These are phyloP conservation scores for Dromaius novaehollandiae DNA, from an alignment of 2,113 vertebrate species.

Conservation along the genomic window DNA sequence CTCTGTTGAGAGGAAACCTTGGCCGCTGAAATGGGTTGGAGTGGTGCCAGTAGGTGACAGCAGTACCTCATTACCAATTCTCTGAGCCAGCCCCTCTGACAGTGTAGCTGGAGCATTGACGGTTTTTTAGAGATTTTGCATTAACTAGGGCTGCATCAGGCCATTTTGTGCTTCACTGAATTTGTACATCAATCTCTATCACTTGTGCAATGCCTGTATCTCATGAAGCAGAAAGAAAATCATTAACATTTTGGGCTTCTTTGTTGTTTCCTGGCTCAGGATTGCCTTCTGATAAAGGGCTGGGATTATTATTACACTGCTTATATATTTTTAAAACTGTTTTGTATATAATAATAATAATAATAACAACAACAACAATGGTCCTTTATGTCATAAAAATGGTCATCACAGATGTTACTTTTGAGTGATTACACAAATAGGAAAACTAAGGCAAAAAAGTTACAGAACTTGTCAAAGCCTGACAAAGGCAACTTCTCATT, in stretches of 20 bases:
- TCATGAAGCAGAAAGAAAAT: neutral
- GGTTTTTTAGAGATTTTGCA: slow-evolving; percentile 45
- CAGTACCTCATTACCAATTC: neutral
- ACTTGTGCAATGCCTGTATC: neutral
- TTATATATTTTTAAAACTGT: neutral
- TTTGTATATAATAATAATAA: neutral
- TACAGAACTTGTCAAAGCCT: neutral
- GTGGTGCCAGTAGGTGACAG: neutral
- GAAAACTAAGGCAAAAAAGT: neutral
- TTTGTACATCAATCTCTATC: slow-evolving; percentile 45
- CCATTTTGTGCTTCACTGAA: slow-evolving; percentile 49
- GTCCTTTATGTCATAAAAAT: neutral
- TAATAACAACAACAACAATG: neutral
- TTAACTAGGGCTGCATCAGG: slow-evolving; percentile 5
- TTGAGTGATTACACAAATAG: neutral
- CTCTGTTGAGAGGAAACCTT: slow-evolving; percentile 8
- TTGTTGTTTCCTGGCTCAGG: neutral
- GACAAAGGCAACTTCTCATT: neutral
- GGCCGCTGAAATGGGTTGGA: neutral
- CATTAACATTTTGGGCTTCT: slow-evolving; percentile 7
- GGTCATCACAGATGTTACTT: neutral
- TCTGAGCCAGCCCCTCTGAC: neutral
- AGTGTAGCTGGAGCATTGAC: neutral
- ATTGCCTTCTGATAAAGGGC: neutral
- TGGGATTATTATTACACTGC: neutral